Evolutionary conservation across 2,888 invertebrate species (phyloP).

Genomic region (Agrotis segetum): DNA sequence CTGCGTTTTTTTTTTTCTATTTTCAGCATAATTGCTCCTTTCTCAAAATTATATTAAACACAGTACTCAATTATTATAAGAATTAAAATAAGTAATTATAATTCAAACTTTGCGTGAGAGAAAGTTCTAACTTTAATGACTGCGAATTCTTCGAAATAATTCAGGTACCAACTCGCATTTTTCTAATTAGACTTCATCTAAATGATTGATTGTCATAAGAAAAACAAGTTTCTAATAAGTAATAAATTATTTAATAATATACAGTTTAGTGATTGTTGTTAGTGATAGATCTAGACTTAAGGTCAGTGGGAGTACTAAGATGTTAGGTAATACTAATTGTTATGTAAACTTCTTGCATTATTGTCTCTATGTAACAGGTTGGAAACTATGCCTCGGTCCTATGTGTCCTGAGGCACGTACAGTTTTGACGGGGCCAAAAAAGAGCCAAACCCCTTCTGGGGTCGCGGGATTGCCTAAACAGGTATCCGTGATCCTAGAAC

Average conservation of each 20-base stretch:
- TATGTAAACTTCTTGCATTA: constrained; percentile 1
- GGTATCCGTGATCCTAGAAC: too few species aligned
- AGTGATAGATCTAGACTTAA: constrained; percentile 17
- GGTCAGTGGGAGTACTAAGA: background rate
- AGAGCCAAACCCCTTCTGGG: too few species aligned
- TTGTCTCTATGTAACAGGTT: background rate
- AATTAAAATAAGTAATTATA: background rate
- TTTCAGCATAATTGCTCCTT: background rate
- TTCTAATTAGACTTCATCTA: constrained; percentile 21
- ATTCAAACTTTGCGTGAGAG: constrained; percentile 16
- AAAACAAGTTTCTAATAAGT: constrained; percentile 13
- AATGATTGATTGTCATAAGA: constrained; percentile 36
- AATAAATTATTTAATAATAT: constrained; percentile 18
- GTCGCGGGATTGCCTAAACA: too few species aligned
- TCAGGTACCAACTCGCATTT: constrained; percentile 7
- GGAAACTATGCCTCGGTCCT: background rate
- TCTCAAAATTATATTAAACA: background rate
- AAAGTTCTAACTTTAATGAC: constrained; percentile 22
- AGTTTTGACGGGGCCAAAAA: too few species aligned
- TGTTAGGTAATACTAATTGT: constrained; percentile 20
- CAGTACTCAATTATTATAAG: background rate
- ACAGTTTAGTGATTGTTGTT: constrained; percentile 17
- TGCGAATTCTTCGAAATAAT: constrained; percentile 21
- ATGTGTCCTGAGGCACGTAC: background rate
- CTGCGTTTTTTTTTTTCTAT: background rate